Base-by-base conservation (phyloP, 2,797 vertebrate genomes). In the Apodemus agrarius region DNA sequence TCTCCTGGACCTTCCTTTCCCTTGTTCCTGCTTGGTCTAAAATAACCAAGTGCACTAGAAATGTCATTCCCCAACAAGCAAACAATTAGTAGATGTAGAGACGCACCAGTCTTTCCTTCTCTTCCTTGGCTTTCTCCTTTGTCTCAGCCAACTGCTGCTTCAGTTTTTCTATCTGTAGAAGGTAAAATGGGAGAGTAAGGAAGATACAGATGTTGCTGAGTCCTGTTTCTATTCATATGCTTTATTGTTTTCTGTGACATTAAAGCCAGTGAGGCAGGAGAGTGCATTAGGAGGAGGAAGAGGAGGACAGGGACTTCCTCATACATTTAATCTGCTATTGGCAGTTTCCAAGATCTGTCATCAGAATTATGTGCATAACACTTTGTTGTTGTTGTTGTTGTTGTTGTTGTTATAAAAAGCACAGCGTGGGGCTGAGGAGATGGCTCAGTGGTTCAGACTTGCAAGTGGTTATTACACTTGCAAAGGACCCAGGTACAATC, bases 101-200 rank as follows among this genome's bases (percentile, higher is more conserved):
- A 97, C 98, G 98, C 98, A 99, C 99, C 99, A 99, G 91, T 96
- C 98, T 98, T 72, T 98, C 97, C 87, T 98, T 99, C 76, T 99
- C 98, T 19, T 99, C 98, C 94, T 97, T 97, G 5, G 98, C 98
- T 79, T 97, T 95, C 31, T 96, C 96, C 86, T 98, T 98, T 95
- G 99, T 98, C 79, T 97, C 98, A 93, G 49, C 95, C 37, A 99
- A 94, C 22, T 98, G 97, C 89, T 98, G 97, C 97, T 99, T 99
- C 96, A 99, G 97, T 92, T 97, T 97, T 89, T 96, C 97, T 97
- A 99, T 99, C 99, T 99, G 97, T 96, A 95, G 82, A 96, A 97
- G 59, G 92, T 43, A 87, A 79, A 97, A 97, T 97, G 17, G 74
- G 9, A 94, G 82, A 96, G 57, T 43, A 52, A 34, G 52, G 67